A percentile compares a stretch with the other conserved stretches of the same genome.
Evolutionary conservation across 35 echinoderm and acorn worm species (phyloP).

Genomic region (Apostichopus japonicus): DNA sequence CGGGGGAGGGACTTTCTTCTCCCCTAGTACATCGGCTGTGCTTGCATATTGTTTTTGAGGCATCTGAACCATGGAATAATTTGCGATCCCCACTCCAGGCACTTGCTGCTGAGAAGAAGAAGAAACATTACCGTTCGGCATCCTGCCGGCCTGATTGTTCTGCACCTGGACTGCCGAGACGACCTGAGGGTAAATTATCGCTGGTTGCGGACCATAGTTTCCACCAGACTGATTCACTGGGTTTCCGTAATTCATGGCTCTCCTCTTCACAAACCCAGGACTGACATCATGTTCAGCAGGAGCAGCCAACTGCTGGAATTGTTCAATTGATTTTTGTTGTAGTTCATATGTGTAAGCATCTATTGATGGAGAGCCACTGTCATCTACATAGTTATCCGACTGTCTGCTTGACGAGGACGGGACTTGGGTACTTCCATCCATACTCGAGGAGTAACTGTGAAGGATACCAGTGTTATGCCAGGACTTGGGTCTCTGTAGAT

Average conservation of each 20-base stretch:
- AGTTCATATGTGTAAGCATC: constrained; percentile 9
- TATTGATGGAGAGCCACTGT: neutral
- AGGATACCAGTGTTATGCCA: constrained; percentile 69
- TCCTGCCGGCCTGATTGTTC: constrained; percentile 28
- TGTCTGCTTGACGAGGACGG: neutral
- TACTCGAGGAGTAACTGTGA: neutral
- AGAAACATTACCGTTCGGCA: constrained; percentile 43
- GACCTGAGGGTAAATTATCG: constrained; percentile 73
- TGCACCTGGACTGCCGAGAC: constrained; percentile 66
- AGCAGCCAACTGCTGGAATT: neutral
- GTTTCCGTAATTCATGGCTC: constrained; percentile 29
- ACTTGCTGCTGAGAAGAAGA: constrained; percentile 10
- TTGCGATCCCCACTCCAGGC: constrained; percentile 43
- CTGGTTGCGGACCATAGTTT: constrained; percentile 50
- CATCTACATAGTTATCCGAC: neutral
- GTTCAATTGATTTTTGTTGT: constrained; percentile 9
- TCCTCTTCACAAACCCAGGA: constrained; percentile 57
- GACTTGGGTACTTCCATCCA: constrained; percentile 14
- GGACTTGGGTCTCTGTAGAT: constrained; percentile 62
- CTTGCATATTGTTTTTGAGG: constrained; percentile 74
- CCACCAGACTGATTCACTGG: constrained; percentile 2
- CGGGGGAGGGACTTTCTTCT: constrained; percentile 60
- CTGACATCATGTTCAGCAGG: constrained; percentile 17
- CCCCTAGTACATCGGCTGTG: constrained; percentile 49
- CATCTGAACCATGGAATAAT: constrained; percentile 73